Conservation (phyloP, 2,888 invertebrate genomes). For the Leucophenga maculata region DNA sequence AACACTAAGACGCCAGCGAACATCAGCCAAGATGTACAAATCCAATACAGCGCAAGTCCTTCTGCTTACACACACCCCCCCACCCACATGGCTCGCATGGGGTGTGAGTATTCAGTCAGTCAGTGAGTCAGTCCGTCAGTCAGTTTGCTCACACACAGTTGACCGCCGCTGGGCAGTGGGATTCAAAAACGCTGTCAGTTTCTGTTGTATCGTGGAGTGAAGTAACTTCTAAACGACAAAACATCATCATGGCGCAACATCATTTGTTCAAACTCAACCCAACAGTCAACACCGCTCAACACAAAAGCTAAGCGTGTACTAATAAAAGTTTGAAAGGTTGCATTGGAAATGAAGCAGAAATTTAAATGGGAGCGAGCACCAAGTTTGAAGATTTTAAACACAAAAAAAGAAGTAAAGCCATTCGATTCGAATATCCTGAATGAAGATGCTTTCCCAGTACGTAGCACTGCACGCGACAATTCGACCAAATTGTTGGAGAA, state of each 20-base stretch:
- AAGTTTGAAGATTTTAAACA: no score
- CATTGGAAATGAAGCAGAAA: no score
- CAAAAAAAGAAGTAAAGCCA: no score
- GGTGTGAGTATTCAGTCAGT: no score
- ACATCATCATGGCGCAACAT: constrained; percentile 41
- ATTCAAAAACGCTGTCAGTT: not conserved
- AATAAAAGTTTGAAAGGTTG: no score
- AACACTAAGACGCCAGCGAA: constrained; percentile 61
- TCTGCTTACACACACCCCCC: not conserved
- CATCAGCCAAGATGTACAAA: constrained; percentile 44
- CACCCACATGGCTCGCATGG: not conserved
- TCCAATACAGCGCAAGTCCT: constrained; percentile 48
- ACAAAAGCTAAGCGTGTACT: no score
- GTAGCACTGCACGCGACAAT: no score
- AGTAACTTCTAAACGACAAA: constrained; percentile 36
- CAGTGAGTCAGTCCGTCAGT: not conserved
- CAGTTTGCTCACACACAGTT: not conserved
- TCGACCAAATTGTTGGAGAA: no score
- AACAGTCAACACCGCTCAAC: constrained; percentile 18
- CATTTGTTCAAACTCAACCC: constrained; percentile 17
- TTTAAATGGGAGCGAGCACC: no score
- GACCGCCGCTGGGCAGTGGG: not conserved
- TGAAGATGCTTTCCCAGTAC: no score
- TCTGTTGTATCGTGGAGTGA: constrained; percentile 12
- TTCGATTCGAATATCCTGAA: no score